These are phyloP conservation scores for Amblyornis subalaris DNA, from an alignment of 2,113 vertebrate species.

Conservation along the genomic window DNA sequence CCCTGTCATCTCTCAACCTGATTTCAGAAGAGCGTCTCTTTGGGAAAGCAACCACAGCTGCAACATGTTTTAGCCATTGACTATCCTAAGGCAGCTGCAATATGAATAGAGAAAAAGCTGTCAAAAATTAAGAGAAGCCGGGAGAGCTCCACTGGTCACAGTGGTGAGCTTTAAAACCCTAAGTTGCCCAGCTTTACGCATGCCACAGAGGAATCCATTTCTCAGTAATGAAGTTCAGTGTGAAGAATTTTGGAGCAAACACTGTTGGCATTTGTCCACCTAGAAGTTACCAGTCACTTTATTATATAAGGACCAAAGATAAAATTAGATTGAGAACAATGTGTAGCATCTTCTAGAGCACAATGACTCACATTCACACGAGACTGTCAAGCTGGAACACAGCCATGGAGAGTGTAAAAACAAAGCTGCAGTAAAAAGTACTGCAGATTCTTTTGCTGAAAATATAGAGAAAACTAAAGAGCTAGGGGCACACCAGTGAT, in stretches of 20 bases:
- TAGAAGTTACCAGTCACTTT: slow-evolving; percentile 5
- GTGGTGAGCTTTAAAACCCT: neutral
- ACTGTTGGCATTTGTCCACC: neutral
- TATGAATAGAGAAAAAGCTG: neutral
- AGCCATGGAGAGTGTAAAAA: neutral
- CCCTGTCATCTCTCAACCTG: neutral
- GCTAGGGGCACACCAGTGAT: neutral
- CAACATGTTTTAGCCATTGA: neutral
- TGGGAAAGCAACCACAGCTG: neutral
- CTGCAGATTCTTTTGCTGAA: neutral
- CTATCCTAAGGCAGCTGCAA: neutral
- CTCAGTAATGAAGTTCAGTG: neutral
- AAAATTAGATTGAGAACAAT: slow-evolving; percentile 61
- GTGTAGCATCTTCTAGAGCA: slow-evolving; percentile 48
- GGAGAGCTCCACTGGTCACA: neutral
- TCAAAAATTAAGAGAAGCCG: neutral
- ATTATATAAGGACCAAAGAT: slow-evolving; percentile 49
- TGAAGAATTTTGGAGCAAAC: neutral
- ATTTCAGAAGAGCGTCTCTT: neutral
- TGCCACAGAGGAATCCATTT: neutral
- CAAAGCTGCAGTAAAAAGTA: slow-evolving; percentile 21
- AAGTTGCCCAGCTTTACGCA: neutral
- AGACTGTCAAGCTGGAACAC: slow-evolving; percentile 38
- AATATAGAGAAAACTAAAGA: neutral
- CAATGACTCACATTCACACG: slow-evolving; percentile 55